These are phyloP conservation scores for Furcula furcula DNA, from an alignment of 2,888 invertebrate genomes.

Conservation along the genomic window DNA sequence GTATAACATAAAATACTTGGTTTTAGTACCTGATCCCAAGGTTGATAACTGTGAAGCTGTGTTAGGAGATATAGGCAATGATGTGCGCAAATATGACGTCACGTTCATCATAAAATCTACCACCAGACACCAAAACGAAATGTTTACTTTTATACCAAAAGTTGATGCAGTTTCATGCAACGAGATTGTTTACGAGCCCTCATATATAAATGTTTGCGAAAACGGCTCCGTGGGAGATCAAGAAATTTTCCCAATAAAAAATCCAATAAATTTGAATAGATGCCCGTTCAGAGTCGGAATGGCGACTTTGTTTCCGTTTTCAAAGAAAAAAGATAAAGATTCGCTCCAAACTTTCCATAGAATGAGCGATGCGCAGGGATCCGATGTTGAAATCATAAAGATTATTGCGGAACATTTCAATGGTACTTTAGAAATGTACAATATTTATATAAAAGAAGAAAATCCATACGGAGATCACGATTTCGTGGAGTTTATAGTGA, in stretches of 20 bases:
- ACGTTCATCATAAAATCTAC: slow-evolving; percentile 37
- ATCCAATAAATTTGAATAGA: slow-evolving; percentile 41
- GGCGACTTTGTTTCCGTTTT: slow-evolving; percentile 47
- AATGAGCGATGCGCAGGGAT: slow-evolving; percentile 39
- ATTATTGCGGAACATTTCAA: slow-evolving; percentile 54
- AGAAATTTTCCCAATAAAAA: slow-evolving; percentile 41
- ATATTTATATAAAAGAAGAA: slow-evolving; percentile 39
- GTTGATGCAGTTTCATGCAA: slow-evolving; percentile 42
- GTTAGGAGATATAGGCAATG: slow-evolving; percentile 25
- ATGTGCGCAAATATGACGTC: slow-evolving; percentile 34
- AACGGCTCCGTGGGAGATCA: slow-evolving; percentile 29
- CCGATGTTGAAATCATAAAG: slow-evolving; percentile 57
- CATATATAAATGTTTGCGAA: slow-evolving; percentile 38
- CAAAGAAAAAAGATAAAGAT: slow-evolving; percentile 34
- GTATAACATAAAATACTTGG: slow-evolving; percentile 34
- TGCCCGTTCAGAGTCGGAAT: slow-evolving; percentile 57
- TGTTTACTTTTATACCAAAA: slow-evolving; percentile 40
- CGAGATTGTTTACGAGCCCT: slow-evolving; percentile 18
- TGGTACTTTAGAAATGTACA: slow-evolving; percentile 43
- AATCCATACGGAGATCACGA: slow-evolving; percentile 29
- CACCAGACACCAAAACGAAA: slow-evolving; percentile 12
- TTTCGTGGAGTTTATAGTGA: slow-evolving; percentile 44
- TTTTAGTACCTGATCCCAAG: slow-evolving; percentile 27
- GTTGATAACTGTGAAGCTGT: slow-evolving; percentile 13
- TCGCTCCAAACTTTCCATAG: slow-evolving; percentile 39